Percentiles rank a stretch among this genome's conserved stretches.
These are phyloP conservation scores for Momotus momota DNA, from an alignment of 2,797 vertebrate genomes.

Conservation along the genomic window DNA sequence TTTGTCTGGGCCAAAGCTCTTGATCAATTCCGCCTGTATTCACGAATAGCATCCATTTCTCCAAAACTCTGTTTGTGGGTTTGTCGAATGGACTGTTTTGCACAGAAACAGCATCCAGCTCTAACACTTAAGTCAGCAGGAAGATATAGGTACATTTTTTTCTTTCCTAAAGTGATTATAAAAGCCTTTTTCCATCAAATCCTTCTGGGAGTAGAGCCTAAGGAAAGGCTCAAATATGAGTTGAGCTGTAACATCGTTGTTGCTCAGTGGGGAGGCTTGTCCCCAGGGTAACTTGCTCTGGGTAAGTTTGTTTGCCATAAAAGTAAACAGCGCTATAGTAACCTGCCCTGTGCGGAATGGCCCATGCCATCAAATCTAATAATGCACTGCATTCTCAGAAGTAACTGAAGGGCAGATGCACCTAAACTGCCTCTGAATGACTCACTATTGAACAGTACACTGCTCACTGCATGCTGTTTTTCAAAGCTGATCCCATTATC, in stretches of 20 bases:
- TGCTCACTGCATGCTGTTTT: background rate
- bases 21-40: background rate
- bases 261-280: conserved; percentile 22
- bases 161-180: background rate
- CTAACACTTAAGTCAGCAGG: background rate
- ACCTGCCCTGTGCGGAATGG: background rate
- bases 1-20: background rate
- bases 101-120: background rate
- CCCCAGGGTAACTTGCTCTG: conserved; percentile 34
- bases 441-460: background rate
- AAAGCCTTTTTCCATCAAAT: background rate
- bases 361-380: background rate
- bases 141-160: background rate
- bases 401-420: conserved; percentile 23
- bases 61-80: background rate
- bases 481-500: background rate
- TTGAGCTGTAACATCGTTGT: background rate
- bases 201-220: background rate
- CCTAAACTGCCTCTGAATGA: conserved; percentile 9
- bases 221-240: background rate
- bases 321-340: conserved; percentile 70
- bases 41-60: background rate
- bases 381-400: background rate
- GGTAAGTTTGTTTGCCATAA: conserved; percentile 45
- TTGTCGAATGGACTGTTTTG: background rate